phyloP scores from a whole-genome alignment of 2,888 invertebrate species.

The Noctua comes region DNA sequence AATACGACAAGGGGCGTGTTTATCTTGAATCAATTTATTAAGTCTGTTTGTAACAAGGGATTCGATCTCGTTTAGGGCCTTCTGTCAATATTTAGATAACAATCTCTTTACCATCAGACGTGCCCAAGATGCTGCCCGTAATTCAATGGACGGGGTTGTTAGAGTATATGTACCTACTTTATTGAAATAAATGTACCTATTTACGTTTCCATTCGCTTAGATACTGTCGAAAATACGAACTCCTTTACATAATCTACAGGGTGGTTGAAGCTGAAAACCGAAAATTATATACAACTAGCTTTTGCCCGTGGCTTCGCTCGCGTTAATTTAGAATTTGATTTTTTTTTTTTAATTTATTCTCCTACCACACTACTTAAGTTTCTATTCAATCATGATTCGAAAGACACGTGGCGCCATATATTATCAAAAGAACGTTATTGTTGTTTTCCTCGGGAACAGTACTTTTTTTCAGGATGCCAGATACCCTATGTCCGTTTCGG shows the following conservation, averaged over 20 bases:
- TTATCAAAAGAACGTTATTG: too few relatives aligned
- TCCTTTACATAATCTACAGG: background rate
- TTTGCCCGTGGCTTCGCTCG: too few relatives aligned
- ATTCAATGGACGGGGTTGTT: slow-evolving; percentile 55
- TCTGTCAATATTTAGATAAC: slow-evolving; percentile 80
- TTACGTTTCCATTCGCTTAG: slow-evolving; percentile 34
- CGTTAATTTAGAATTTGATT: too few relatives aligned
- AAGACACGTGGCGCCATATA: too few relatives aligned
- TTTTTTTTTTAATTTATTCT: too few relatives aligned
- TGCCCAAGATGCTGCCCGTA: slow-evolving; percentile 46
- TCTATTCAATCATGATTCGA: too few relatives aligned
- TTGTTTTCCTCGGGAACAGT: too few relatives aligned
- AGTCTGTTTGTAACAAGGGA: slow-evolving; percentile 70
- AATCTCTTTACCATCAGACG: slow-evolving; percentile 69
- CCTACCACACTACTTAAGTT: too few relatives aligned
- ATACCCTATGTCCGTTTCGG: too few relatives aligned
- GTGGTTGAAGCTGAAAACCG: background rate
- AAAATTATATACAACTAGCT: background rate
- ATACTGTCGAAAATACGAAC: background rate
- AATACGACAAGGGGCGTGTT: slow-evolving; percentile 70
- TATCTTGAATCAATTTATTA: slow-evolving; percentile 78
- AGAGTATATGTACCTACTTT: slow-evolving; percentile 35
- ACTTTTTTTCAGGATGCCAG: too few relatives aligned
- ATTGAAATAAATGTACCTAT: slow-evolving; percentile 27
- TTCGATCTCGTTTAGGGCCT: slow-evolving; percentile 77